These are phyloP conservation scores for Podarcis cretensis DNA, from an alignment of 2,113 vertebrate species.

Conservation along the genomic window DNA sequence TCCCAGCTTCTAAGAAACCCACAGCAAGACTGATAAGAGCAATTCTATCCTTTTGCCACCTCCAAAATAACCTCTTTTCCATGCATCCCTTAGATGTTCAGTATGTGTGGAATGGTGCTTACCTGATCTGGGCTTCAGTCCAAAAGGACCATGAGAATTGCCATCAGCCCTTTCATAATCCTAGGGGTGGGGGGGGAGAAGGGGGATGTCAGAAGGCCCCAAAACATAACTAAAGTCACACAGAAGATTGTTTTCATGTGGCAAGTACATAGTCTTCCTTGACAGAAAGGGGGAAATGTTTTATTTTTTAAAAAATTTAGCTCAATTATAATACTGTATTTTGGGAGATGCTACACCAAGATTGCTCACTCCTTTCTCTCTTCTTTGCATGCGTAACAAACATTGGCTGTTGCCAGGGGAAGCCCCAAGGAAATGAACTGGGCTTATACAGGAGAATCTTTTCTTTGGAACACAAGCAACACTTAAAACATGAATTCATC, in stretches of 20 bases:
- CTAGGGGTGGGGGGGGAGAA: conserved; percentile 51
- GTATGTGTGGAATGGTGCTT: conserved; percentile 34
- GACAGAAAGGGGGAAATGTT: background rate
- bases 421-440: background rate
- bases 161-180: conserved; percentile 79
- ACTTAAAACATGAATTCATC: background rate
- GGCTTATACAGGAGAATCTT: no score
- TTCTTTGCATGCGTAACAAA: background rate
- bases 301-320: background rate
- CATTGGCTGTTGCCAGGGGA: no score
- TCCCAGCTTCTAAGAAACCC: background rate
- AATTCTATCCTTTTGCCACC: background rate
- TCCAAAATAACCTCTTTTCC: background rate
- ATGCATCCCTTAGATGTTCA: no score
- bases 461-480: no score
- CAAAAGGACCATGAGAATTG: conserved; percentile 84
- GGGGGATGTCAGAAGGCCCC: background rate
- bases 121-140: conserved; percentile 97
- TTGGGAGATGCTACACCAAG: background rate
- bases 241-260: background rate
- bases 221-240: background rate
- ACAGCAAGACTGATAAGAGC: background rate
- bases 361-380: no score
- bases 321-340: background rate
- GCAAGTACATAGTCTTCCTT: background rate